These are phyloP conservation scores for Cavia aperea DNA, from an alignment of 2,113 vertebrate genomes.

Conservation along the genomic window DNA sequence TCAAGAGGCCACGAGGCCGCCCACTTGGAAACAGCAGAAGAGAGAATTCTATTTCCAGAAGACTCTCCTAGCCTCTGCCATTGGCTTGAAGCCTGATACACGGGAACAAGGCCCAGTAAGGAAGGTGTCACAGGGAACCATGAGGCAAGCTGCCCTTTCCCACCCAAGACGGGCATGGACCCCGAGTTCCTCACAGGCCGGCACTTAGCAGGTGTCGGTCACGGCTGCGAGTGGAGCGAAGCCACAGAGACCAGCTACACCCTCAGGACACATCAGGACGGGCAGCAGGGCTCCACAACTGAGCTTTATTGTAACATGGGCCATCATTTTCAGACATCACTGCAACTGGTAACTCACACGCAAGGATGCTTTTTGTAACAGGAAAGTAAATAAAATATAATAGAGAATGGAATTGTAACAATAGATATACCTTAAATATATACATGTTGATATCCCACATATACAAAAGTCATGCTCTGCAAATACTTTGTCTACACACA, in stretches of 20 bases:
- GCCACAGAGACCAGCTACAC: accelerated
- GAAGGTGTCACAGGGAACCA: accelerated
- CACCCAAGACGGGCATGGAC: background rate
- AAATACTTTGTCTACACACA: constrained; percentile 44
- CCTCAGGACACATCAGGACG: background rate
- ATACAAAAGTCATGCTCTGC: constrained; percentile 69
- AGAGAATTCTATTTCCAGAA: background rate
- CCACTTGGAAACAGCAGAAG: background rate
- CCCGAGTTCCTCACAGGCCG: accelerated
- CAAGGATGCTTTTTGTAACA: constrained; percentile 69
- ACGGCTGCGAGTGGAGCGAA: background rate
- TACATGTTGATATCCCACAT: constrained; percentile 45
- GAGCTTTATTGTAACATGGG: constrained; percentile 59
- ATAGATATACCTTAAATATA: constrained; percentile 63
- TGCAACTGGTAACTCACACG: constrained; percentile 75
- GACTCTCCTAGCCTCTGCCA: background rate
- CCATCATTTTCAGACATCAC: constrained; percentile 67
- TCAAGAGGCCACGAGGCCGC: background rate
- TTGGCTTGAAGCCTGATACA: background rate
- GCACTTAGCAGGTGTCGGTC: background rate
- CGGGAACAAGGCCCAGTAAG: no score
- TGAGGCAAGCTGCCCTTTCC: no score
- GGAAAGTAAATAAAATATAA: constrained; percentile 70
- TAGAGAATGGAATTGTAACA: constrained; percentile 60
- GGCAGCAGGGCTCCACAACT: background rate